phyloP scores from a whole-genome alignment of 2,797 vertebrate species.

The Pogoniulus pusillus region DNA sequence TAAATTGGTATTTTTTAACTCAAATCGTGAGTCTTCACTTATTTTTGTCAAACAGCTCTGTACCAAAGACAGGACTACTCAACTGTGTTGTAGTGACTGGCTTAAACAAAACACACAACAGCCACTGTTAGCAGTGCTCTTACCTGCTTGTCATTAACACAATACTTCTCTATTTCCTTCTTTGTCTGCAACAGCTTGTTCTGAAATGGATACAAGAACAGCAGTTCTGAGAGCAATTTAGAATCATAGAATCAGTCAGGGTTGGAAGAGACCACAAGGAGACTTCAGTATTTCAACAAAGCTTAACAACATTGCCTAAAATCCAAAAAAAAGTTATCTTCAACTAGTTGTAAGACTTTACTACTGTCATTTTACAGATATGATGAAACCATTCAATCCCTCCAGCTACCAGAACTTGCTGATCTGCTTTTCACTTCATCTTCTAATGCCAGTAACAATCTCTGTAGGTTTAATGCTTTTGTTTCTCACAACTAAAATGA shows the following conservation, averaged over 20 bases:
- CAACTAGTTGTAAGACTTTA: background rate
- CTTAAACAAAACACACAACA: background rate
- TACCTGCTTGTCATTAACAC: conserved; percentile 97
- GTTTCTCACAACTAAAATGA: background rate
- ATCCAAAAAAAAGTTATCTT: background rate
- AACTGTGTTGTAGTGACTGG: background rate
- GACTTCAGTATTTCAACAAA: background rate
- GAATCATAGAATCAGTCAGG: too few species aligned
- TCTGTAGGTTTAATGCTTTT: background rate
- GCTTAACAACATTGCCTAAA: background rate
- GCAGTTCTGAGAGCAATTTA: background rate
- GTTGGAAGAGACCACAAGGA: too few species aligned
- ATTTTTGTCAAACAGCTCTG: background rate
- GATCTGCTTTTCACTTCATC: background rate
- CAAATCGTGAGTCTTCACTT: background rate
- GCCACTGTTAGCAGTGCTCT: background rate
- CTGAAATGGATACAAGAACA: conserved; percentile 73
- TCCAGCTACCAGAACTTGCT: background rate
- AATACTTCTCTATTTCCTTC: conserved; percentile 94
- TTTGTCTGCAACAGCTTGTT: conserved; percentile 92
- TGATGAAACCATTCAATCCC: background rate
- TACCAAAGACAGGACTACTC: background rate
- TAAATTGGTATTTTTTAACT: background rate
- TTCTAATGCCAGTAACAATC: background rate
- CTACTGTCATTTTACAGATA: background rate